Evolutionary conservation across 2,113 vertebrate genomes (phyloP).

Genomic region (Neodontobutis hainanensis): DNA sequence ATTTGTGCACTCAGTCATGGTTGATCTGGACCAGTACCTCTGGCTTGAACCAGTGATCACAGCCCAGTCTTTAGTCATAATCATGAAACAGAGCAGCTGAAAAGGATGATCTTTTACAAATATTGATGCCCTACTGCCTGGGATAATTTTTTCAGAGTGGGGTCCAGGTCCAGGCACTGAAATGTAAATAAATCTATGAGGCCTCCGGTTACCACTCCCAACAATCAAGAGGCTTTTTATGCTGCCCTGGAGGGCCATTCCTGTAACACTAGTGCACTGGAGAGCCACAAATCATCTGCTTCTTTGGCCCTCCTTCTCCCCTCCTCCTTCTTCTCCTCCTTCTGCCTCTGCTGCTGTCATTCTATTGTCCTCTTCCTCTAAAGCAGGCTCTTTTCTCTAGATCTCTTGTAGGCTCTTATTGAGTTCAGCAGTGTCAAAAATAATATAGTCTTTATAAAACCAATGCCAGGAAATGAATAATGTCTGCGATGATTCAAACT

Average conservation of each 20-base stretch:
- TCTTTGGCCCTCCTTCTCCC: slow-evolving; percentile 20
- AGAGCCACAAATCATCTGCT: slow-evolving; percentile 79
- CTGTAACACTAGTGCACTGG: slow-evolving; percentile 77
- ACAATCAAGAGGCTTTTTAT: slow-evolving; percentile 81
- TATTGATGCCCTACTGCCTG: slow-evolving; percentile 55
- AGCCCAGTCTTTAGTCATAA: slow-evolving; percentile 49
- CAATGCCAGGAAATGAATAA: no score
- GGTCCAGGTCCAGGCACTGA: slow-evolving; percentile 64
- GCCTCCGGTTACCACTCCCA: slow-evolving; percentile 79
- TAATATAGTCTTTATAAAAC: no score
- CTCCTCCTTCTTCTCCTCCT: slow-evolving; percentile 3
- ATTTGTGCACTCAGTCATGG: no score
- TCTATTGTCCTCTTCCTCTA: no score
- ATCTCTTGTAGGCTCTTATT: no score
- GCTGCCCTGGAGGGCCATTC: slow-evolving; percentile 81
- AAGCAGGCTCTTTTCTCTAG: no score
- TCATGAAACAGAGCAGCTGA: slow-evolving; percentile 43
- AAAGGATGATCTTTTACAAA: slow-evolving; percentile 46
- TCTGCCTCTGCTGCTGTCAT: neutral
- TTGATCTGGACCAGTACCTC: no score
- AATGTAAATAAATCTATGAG: slow-evolving; percentile 83
- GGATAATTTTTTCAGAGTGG: slow-evolving; percentile 61
- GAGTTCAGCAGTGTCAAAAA: no score
- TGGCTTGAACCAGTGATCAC: no score
- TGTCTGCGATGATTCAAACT: no score